Conservation (phyloP, 2,797 vertebrate species). For the Danio albolineatus region DNA sequence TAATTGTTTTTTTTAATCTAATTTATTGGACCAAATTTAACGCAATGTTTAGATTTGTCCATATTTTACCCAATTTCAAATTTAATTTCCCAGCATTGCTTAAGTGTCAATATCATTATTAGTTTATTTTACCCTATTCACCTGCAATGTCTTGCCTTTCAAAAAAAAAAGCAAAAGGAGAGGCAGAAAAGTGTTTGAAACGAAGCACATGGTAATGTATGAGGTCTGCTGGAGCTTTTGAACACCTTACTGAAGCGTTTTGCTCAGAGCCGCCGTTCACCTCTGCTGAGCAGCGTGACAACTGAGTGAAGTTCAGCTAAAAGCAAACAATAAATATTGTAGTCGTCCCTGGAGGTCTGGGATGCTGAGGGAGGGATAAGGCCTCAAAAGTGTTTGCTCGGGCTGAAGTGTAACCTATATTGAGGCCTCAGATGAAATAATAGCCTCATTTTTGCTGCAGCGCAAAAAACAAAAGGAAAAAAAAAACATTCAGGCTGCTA, state of each 20-base stretch:
- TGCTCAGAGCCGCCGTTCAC: conserved; percentile 9
- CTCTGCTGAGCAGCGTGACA: conserved; percentile 32
- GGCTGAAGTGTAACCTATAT: neutral
- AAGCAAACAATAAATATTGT: conserved; percentile 52
- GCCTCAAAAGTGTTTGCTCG: neutral
- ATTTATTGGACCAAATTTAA: too few species aligned
- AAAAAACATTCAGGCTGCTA: neutral
- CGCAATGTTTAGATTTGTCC: too few species aligned
- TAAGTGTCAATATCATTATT: too few species aligned
- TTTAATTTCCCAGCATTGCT: too few species aligned
- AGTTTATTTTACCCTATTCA: too few species aligned
- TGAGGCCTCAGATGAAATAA: conserved; percentile 22
- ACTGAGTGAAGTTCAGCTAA: conserved; percentile 38
- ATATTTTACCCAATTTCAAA: too few species aligned
- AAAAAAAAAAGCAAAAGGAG: conserved; percentile 19
- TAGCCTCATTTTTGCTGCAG: neutral
- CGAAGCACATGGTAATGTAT: conserved; percentile 28
- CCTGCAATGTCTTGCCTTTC: too few species aligned
- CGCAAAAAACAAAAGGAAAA: neutral
- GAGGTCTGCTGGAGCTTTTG: neutral
- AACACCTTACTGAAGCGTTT: conserved; percentile 3
- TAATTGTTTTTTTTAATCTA: too few species aligned
- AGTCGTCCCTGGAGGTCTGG: conserved; percentile 19
- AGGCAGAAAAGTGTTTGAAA: conserved; percentile 39
- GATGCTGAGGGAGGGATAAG: conserved; percentile 21